Conservation (phyloP, 1,140 invertebrate genomes). For the Caerostris darwini region DNA sequence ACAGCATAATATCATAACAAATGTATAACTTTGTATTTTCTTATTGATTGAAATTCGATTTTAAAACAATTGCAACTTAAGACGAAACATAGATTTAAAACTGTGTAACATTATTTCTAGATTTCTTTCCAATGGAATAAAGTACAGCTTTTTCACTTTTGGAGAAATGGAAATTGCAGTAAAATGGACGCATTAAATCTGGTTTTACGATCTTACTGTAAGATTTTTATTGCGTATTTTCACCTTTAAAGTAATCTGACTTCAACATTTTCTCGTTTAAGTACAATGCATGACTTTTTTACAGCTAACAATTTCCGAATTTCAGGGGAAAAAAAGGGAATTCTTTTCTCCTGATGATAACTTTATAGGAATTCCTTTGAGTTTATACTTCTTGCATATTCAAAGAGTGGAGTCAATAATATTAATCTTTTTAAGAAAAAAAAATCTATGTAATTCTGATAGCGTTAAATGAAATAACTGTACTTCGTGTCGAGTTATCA, state of each 20-base stretch:
- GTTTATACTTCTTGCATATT: neutral
- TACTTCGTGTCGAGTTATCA: too few species aligned
- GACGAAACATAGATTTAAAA: neutral
- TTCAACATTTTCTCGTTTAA: neutral
- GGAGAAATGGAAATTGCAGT: neutral
- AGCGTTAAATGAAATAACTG: too few species aligned
- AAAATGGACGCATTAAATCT: neutral
- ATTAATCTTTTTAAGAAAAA: too few species aligned
- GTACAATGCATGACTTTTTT: neutral
- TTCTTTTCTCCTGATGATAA: neutral
- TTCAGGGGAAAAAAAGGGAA: neutral
- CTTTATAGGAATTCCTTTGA: neutral
- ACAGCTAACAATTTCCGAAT: neutral
- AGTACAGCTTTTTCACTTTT: neutral
- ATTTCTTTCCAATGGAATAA: neutral
- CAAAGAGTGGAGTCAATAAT: too few species aligned
- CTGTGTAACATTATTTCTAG: too few species aligned
- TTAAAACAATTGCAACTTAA: neutral
- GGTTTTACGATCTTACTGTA: neutral
- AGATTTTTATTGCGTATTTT: neutral
- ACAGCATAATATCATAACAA: too few species aligned
- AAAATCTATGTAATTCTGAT: too few species aligned
- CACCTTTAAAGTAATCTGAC: neutral
- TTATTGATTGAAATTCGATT: neutral
- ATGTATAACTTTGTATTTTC: neutral